phyloP scores from a whole-genome alignment of 2,888 invertebrate genomes.

The Bibio marci region DNA sequence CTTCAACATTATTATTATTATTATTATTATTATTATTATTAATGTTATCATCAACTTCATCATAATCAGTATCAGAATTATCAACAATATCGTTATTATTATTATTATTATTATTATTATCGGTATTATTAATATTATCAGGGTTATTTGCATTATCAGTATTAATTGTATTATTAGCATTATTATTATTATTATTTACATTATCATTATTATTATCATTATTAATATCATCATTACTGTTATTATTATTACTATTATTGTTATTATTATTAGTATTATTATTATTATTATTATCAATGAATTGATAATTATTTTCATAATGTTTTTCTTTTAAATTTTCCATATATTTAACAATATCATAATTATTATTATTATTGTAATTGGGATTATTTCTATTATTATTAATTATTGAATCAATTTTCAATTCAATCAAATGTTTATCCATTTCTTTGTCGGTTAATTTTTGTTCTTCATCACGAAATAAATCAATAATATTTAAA shows the following conservation, averaged over 20 bases:
- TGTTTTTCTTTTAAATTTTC: slow-evolving; percentile 28
- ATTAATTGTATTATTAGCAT: not conserved
- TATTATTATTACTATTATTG: not conserved
- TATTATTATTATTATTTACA: too few relatives aligned
- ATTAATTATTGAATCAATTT: slow-evolving; percentile 21
- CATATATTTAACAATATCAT: slow-evolving; percentile 29
- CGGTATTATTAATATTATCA: not conserved
- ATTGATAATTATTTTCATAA: slow-evolving; percentile 5
- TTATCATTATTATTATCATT: not conserved
- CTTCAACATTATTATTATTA: too few relatives aligned
- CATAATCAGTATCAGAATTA: too few relatives aligned
- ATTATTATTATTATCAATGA: not conserved
- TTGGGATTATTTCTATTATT: too few relatives aligned
- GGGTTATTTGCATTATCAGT: not conserved
- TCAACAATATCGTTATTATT: too few relatives aligned
- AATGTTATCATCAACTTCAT: not conserved
- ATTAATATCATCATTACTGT: not conserved
- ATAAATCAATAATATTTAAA: slow-evolving; percentile 27
- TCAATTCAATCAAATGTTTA: slow-evolving; percentile 27
- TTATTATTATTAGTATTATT: not conserved
- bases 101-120: too few relatives aligned
- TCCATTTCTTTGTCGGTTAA: slow-evolving; percentile 25
- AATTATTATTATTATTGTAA: slow-evolving; percentile 20
- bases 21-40: slow-evolving; percentile 10
- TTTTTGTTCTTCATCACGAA: slow-evolving; percentile 22